Percentiles rank a stretch among this genome's conserved stretches.
phyloP scores from a whole-genome alignment of 1,140 invertebrate species.

The Delia radicum region DNA sequence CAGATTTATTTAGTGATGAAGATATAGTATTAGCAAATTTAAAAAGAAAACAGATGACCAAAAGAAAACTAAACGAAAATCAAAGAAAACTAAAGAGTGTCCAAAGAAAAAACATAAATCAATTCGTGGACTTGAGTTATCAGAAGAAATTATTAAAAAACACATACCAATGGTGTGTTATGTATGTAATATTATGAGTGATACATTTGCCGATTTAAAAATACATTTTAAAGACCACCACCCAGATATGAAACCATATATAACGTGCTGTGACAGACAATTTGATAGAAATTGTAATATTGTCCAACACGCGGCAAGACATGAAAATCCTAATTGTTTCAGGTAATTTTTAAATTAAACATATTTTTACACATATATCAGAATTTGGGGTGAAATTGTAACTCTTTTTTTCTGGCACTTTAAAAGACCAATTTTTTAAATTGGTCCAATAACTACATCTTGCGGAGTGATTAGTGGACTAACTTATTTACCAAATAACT shows the following conservation, averaged over 20 bases:
- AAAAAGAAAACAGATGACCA: not conserved
- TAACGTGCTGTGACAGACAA: slow-evolving; percentile 47
- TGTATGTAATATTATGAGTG: slow-evolving; percentile 43
- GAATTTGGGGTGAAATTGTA: no score
- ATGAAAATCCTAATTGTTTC: slow-evolving; percentile 49
- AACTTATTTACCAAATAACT: no score
- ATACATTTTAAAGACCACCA: slow-evolving; percentile 48
- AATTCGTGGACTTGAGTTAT: no score
- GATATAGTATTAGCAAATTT: not conserved
- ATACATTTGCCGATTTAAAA: slow-evolving; percentile 43
- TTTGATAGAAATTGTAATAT: slow-evolving; percentile 43
- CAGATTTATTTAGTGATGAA: not conserved
- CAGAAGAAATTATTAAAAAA: slow-evolving; percentile 44
- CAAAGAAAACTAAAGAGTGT: not conserved
- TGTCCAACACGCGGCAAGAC: slow-evolving; percentile 44
- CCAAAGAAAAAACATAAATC: no score
- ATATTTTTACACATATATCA: no score
- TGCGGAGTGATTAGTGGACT: no score
- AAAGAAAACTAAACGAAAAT: not conserved
- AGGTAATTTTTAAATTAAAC: slow-evolving; percentile 36
- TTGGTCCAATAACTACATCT: no score
- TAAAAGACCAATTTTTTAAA: no score
- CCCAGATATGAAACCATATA: slow-evolving; percentile 38
- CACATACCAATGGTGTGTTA: slow-evolving; percentile 50
- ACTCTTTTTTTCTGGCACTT: no score